phyloP scores from a whole-genome alignment of 1,140 invertebrate genomes.

The Neelides sp. region DNA sequence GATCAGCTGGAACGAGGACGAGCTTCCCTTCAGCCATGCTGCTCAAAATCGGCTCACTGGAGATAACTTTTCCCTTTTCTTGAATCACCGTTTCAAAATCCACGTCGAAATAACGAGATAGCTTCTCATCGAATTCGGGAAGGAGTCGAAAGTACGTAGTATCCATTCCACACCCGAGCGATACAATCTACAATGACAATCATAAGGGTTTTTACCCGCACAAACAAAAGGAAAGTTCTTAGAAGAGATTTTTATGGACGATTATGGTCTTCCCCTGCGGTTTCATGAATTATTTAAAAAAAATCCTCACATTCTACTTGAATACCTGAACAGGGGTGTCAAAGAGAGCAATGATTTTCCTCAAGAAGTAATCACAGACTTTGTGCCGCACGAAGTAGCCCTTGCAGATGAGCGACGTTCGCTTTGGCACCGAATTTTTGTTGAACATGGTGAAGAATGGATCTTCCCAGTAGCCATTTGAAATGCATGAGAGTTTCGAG shows the following conservation, averaged over 20 bases:
- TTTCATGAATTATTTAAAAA: neutral
- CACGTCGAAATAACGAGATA: constrained; percentile 19
- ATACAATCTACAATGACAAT: constrained; percentile 21
- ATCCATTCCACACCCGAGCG: constrained; percentile 25
- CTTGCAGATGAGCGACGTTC: constrained; percentile 27
- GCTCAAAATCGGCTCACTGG: constrained; percentile 7
- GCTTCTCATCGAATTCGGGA: constrained; percentile 14
- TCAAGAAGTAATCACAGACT: constrained; percentile 28
- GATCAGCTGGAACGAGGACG: constrained; percentile 17
- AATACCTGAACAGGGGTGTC: constrained; percentile 20
- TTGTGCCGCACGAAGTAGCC: constrained; percentile 27
- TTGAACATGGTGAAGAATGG: constrained; percentile 28
- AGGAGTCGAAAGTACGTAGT: constrained; percentile 20
- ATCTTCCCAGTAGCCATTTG: constrained; percentile 28
- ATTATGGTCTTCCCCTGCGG: no score
- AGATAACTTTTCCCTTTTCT: constrained; percentile 19
- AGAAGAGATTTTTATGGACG: no score
- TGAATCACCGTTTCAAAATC: constrained; percentile 24
- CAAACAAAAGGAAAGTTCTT: no score
- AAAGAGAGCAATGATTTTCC: constrained; percentile 12
- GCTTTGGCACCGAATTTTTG: constrained; percentile 1
- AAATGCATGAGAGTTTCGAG: constrained; percentile 22
- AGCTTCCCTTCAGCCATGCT: constrained; percentile 16
- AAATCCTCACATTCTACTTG: no score
- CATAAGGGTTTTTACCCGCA: no score